These are phyloP conservation scores for Portunus trituberculatus DNA, from an alignment of 1,140 invertebrate species.

Conservation along the genomic window DNA sequence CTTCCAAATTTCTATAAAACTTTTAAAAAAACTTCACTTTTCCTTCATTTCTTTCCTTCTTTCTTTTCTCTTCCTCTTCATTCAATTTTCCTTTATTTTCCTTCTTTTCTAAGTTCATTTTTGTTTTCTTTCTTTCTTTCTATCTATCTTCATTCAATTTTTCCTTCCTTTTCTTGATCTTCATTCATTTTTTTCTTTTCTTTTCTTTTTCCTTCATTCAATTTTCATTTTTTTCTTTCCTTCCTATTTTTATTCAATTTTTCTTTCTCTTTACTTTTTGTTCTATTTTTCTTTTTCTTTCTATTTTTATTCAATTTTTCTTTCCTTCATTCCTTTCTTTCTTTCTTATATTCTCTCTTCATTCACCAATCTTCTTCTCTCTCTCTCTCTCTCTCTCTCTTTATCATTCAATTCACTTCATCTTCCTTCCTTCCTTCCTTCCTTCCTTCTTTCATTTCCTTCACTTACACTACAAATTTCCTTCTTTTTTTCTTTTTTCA, in stretches of 20 bases:
- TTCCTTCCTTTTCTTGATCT: not conserved
- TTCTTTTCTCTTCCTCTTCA: too few relatives aligned
- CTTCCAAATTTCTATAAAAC: not conserved
- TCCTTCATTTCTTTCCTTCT: too few relatives aligned
- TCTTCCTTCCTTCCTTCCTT: not conserved
- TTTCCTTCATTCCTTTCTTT: not conserved
- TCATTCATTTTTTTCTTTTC: not conserved
- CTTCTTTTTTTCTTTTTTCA: not conserved
- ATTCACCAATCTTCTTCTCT: not conserved
- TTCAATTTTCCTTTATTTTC: not conserved
- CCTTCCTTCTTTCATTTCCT: too few relatives aligned
- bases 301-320: not conserved
- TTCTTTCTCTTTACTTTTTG: too few relatives aligned
- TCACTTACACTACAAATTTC: not conserved
- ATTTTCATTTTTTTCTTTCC: not conserved
- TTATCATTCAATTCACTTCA: not conserved
- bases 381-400: too few relatives aligned
- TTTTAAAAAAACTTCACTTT: not conserved
- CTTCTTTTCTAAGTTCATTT: too few relatives aligned
- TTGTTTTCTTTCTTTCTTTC: too few relatives aligned
- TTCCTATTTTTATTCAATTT: not conserved
- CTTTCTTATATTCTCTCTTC: not conserved
- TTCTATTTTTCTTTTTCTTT: not conserved
- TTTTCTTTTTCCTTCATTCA: not conserved
- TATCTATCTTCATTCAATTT: not conserved